These are phyloP conservation scores for Pandemis corylana DNA, from an alignment of 2,888 invertebrate genomes.

Conservation along the genomic window DNA sequence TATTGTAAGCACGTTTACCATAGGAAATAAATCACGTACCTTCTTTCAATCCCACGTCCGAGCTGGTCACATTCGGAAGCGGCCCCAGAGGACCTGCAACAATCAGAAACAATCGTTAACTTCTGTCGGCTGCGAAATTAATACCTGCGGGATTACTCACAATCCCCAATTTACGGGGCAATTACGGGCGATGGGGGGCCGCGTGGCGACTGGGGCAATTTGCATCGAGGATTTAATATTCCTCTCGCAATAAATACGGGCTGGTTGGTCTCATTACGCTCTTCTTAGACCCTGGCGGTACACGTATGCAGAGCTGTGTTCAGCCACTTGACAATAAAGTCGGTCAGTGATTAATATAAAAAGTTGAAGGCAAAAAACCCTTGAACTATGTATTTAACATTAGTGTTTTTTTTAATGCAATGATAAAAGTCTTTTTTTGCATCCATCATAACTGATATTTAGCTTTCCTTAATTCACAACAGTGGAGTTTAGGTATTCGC, in stretches of 20 bases:
- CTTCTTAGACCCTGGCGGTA: neutral
- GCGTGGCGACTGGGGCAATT: slow-evolving; percentile 15
- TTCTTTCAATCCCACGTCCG: slow-evolving; percentile 69
- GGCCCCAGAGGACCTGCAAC: slow-evolving; percentile 74
- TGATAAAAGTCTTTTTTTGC: too few relatives aligned
- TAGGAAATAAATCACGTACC: slow-evolving; percentile 53
- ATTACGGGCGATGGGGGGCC: slow-evolving; percentile 16
- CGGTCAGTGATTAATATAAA: too few relatives aligned
- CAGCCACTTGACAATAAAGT: too few relatives aligned
- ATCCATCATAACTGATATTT: too few relatives aligned
- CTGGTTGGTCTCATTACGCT: neutral
- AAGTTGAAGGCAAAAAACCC: too few relatives aligned
- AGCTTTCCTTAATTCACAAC: too few relatives aligned
- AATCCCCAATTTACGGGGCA: slow-evolving; percentile 13
- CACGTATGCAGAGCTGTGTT: too few relatives aligned
- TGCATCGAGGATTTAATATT: slow-evolving; percentile 22
- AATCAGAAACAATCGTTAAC: slow-evolving; percentile 44
- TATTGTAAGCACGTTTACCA: neutral
- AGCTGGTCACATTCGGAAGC: slow-evolving; percentile 70
- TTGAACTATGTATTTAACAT: too few relatives aligned
- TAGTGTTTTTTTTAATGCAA: too few relatives aligned
- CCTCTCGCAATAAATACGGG: neutral
- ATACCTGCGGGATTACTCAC: slow-evolving; percentile 8
- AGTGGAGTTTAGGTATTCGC: too few relatives aligned
- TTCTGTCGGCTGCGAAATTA: slow-evolving; percentile 4